phyloP scores from a whole-genome alignment of 2,113 vertebrate genomes.

The Nerophis ophidion region DNA sequence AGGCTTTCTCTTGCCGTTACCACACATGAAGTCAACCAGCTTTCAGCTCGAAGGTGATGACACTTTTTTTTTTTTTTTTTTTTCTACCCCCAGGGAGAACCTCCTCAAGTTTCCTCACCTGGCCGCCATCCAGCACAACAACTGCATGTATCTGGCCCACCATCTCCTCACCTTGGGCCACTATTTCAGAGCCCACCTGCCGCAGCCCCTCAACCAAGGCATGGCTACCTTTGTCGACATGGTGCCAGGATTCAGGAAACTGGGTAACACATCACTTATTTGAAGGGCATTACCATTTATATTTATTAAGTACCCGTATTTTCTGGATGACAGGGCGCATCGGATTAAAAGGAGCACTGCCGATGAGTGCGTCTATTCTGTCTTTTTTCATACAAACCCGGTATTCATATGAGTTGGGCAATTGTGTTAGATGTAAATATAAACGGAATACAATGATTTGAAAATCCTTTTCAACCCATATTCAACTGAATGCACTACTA shows the following conservation, averaged over 20 bases:
- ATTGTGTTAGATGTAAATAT: no score
- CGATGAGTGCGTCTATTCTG: no score
- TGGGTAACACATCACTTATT: slow-evolving; percentile 70
- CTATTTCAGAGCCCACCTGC: slow-evolving; percentile 79
- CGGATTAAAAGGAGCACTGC: no score
- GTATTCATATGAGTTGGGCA: no score
- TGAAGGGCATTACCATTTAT: not conserved
- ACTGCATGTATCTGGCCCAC: slow-evolving; percentile 96
- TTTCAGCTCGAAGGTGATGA: not conserved
- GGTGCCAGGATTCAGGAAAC: slow-evolving; percentile 87
- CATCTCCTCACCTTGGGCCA: slow-evolving; percentile 92
- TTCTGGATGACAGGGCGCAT: no score
- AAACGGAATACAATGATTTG: no score
- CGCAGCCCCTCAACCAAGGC: slow-evolving; percentile 71
- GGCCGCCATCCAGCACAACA: slow-evolving; percentile 96
- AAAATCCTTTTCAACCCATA: no score
- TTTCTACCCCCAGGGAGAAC: slow-evolving; percentile 78
- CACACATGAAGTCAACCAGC: no score
- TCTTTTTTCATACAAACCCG: no score
- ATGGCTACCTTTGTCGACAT: slow-evolving; percentile 89
- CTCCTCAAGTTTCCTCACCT: slow-evolving; percentile 92
- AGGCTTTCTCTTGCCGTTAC: slow-evolving; percentile 42
- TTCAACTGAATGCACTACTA: no score
- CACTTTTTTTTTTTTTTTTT: no score
- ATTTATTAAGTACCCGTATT: no score